Conservation (phyloP, 2,113 vertebrate genomes). For the Oreochromis tanganicae region DNA sequence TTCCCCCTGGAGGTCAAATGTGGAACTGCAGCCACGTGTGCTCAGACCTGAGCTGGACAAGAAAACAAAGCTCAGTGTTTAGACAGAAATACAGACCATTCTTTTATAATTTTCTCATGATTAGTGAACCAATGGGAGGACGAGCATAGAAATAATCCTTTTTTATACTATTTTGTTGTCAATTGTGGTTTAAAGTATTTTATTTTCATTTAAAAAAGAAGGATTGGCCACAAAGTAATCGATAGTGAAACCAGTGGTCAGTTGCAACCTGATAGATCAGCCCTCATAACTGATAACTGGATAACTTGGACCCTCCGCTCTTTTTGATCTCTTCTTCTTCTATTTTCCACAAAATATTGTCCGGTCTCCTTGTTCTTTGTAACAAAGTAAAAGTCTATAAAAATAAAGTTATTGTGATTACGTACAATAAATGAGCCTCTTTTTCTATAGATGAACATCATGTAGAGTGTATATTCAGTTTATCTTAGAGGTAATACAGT, state of each 20-base stretch:
- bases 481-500: not conserved
- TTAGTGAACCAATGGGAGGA: not conserved
- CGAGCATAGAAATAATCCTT: not conserved
- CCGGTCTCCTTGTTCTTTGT: not conserved
- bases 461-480: fast-evolving
- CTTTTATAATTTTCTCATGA: not conserved
- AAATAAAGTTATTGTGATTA: not conserved
- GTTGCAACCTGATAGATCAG: not conserved
- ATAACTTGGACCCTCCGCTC: not conserved
- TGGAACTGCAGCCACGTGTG: not conserved
- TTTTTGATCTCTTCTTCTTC: not conserved
- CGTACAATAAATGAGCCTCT: fast-evolving
- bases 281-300: fast-evolving
- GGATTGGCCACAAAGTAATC: not conserved
- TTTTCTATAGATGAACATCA: not conserved
- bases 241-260: not conserved
- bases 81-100: not conserved
- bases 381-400: not conserved
- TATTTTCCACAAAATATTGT: not conserved
- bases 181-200: not conserved
- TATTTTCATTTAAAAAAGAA: not conserved
- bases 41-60: not conserved
- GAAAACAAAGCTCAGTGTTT: not conserved
- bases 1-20: not conserved
- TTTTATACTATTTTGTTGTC: fast-evolving